Percentiles rank a stretch among this genome's conserved stretches.
Conservation (phyloP, 2,797 vertebrate genomes). For the Oreortyx pictus region DNA sequence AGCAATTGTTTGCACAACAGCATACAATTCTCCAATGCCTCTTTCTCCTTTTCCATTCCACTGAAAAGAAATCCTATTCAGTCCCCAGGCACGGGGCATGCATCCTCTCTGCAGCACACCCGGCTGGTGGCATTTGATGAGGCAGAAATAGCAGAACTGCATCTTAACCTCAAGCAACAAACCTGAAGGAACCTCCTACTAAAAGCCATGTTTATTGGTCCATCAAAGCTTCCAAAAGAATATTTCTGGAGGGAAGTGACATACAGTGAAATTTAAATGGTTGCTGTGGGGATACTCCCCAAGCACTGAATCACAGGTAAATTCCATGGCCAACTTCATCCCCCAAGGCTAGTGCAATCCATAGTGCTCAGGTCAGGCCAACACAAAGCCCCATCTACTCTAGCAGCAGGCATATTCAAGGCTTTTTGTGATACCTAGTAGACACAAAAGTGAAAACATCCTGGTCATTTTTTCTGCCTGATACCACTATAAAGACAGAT, state of each 20-base stretch:
- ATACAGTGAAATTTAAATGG: not conserved
- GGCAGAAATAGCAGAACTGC: not conserved
- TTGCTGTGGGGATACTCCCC: not conserved
- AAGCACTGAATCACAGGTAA: not conserved
- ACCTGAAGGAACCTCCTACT: not conserved
- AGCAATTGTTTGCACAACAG: conserved; percentile 3
- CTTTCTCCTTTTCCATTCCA: not conserved
- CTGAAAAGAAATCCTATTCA: not conserved
- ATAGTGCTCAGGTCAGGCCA: not conserved
- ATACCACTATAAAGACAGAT: not conserved
- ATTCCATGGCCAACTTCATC: not conserved
- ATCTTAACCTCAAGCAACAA: not conserved
- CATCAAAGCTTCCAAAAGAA: not conserved
- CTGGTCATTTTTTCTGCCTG: not conserved
- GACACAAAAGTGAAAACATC: not conserved
- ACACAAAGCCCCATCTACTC: not conserved
- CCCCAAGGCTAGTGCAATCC: not conserved
- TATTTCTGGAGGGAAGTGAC: not conserved
- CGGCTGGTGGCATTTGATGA: not conserved
- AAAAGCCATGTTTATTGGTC: not conserved
- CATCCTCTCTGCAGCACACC: not conserved
- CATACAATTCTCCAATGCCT: not conserved
- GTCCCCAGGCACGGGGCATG: not conserved
- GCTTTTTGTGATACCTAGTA: rapidly evolving
- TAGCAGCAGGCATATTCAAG: not conserved